A percentile compares a stretch with the other conserved stretches of the same genome.
Conservation (phyloP, 2,797 vertebrate species). For the Gambelia wislizenii region DNA sequence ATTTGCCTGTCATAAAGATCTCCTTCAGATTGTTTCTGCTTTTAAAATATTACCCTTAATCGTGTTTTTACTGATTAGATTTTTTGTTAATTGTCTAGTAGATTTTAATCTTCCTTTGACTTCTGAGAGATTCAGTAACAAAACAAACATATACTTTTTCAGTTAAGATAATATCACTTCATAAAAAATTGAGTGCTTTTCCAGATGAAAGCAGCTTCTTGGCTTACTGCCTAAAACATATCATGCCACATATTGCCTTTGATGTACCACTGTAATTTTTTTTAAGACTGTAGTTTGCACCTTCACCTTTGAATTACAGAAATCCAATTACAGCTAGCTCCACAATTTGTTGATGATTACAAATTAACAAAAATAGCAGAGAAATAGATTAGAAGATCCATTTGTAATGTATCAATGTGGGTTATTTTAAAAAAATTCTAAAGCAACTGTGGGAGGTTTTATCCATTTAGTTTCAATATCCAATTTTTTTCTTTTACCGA, state of each 20-base stretch:
- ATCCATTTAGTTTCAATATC: slow-evolving; percentile 51
- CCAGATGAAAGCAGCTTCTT: slow-evolving; percentile 57
- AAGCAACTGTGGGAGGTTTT: slow-evolving; percentile 65
- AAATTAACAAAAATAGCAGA: slow-evolving; percentile 67
- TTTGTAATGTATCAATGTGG: slow-evolving; percentile 63
- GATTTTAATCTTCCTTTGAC: slow-evolving; percentile 55
- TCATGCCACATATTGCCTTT: slow-evolving; percentile 58
- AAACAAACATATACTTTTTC: slow-evolving; percentile 31
- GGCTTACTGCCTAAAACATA: slow-evolving; percentile 57
- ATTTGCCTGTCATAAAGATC: slow-evolving; percentile 59
- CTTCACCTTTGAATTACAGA: slow-evolving; percentile 70
- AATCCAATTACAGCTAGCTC: slow-evolving; percentile 68
- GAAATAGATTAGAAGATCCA: slow-evolving; percentile 66
- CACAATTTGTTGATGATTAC: slow-evolving; percentile 70
- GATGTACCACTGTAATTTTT: slow-evolving; percentile 69
- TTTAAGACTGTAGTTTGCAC: slow-evolving; percentile 66
- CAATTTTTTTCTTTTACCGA: slow-evolving; percentile 8
- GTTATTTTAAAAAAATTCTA: slow-evolving; percentile 50
- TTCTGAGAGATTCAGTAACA: slow-evolving; percentile 47
- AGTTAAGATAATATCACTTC: slow-evolving; percentile 51
- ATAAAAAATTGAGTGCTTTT: slow-evolving; percentile 50
- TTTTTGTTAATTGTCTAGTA: slow-evolving; percentile 67
- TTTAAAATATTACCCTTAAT: slow-evolving; percentile 58
- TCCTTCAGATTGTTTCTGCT: slow-evolving; percentile 41
- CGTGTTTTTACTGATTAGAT: slow-evolving; percentile 58